These are phyloP conservation scores for Larimichthys polyactis DNA, from an alignment of 2,113 vertebrate species.

Conservation along the genomic window DNA sequence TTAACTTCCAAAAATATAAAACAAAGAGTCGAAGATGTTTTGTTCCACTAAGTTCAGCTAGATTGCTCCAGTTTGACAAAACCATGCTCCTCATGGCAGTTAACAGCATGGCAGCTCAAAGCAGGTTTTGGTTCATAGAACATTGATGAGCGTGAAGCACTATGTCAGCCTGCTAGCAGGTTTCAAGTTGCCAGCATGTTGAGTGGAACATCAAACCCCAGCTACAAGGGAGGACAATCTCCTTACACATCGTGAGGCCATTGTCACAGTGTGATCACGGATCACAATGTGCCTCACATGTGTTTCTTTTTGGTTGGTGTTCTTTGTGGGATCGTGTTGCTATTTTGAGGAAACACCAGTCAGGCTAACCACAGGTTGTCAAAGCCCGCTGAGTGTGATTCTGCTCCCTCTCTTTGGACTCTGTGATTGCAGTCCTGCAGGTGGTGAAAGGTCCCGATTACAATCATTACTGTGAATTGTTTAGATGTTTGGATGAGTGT, in stretches of 20 bases:
- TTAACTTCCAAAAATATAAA: not conserved
- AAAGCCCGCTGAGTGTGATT: constrained; percentile 39
- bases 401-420: constrained; percentile 30
- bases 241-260: not conserved
- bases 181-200: constrained; percentile 26
- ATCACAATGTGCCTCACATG: constrained; percentile 20
- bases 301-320: constrained; percentile 12
- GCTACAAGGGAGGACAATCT: constrained; percentile 26
- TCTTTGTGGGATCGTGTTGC: constrained; percentile 35
- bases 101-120: not conserved
- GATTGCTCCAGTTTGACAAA: not conserved
- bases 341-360: constrained; percentile 53
- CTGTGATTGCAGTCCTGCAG: constrained; percentile 49
- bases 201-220: not conserved
- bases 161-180: constrained; percentile 12
- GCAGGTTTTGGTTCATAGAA: not conserved
- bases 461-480: constrained; percentile 33
- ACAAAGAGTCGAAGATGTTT: not conserved
- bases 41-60: not conserved
- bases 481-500: constrained; percentile 24
- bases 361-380: constrained; percentile 48
- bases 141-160: constrained; percentile 25
- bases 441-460: constrained; percentile 44
- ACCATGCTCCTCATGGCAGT: not conserved
- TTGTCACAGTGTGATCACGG: constrained; percentile 36